A percentile compares a stretch with the other conserved stretches of the same genome.
Evolutionary conservation across 2,888 invertebrate genomes (phyloP).

Genomic region (Dicranocentrus wangi): DNA sequence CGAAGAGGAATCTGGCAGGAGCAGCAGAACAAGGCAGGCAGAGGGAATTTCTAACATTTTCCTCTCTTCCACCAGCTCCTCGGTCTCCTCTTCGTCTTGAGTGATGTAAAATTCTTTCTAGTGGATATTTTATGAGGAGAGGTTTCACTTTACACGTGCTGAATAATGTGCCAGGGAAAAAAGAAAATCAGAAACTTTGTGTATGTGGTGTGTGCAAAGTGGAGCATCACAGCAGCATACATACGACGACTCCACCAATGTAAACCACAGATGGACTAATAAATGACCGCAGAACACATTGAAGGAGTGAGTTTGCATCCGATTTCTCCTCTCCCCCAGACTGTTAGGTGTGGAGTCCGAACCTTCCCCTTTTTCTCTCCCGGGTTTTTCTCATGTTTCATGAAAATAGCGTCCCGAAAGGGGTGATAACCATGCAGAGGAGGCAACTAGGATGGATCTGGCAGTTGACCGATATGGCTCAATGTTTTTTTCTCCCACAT

Average conservation of each 20-base stretch:
- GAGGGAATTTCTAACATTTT: constrained; percentile 17
- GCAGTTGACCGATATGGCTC: too few relatives aligned
- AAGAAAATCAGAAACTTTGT: background rate
- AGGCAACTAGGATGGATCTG: too few relatives aligned
- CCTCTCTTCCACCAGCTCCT: background rate
- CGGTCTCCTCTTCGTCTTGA: constrained; percentile 1
- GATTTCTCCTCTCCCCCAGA: background rate
- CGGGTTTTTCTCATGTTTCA: constrained; percentile 44
- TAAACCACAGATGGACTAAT: constrained; percentile 30
- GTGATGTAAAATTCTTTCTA: constrained; percentile 21
- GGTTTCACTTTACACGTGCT: constrained; percentile 41
- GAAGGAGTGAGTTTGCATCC: constrained; percentile 44
- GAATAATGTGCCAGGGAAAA: background rate
- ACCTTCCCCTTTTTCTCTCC: background rate
- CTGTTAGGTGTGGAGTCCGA: background rate
- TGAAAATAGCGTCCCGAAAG: constrained; percentile 50
- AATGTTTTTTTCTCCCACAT: background rate
- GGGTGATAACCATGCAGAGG: constrained; percentile 32
- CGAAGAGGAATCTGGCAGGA: background rate
- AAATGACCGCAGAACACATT: constrained; percentile 19
- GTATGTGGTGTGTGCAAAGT: too few relatives aligned
- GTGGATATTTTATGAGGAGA: constrained; percentile 43
- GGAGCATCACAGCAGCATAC: too few relatives aligned
- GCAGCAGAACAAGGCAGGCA: background rate
- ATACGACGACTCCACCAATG: too few relatives aligned